Evolutionary conservation across 2,888 invertebrate species (phyloP), one percentile per base, ranked within the genome.

Genomic region (Ischnura elegans): DNA sequence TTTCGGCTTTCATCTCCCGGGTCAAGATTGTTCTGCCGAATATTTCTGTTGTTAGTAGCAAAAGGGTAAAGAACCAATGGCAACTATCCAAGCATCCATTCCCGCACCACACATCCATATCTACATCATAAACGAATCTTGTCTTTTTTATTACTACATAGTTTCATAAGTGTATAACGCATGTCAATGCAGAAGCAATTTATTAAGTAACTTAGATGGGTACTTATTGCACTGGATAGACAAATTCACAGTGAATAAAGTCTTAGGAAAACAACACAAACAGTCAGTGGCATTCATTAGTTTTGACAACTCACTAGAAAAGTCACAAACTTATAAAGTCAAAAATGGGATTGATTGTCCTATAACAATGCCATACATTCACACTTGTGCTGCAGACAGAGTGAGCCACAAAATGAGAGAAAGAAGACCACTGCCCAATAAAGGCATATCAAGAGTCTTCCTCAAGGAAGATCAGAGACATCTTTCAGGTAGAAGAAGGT

Each of bases 161-260:
- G 36, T 13, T 5, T 76, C 10, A 76, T 76, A 13, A 10, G 36
- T 36, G 29, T 13, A 86, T 25, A 86, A 46, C 6, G 46, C 0
- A 45, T n/a, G 25, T 45, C 21, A 46, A 86, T 66, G 90, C 45
- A 90, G 21, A 61, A 61, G 61, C 90, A 90, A 90, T 90, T 90
- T 90, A 90, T 90, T 90, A 25, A 13, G 51, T 90, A 55, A 42
- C 10, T 66, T 66, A 43, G 90, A 43, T 43, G 45, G 66, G 76
- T 90, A 61, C 10, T 90, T 90, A 90, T 90, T 90, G 90, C 90
- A 90, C 90, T 66, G 61, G 90, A 61, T 43, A 61, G 66, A 86
- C 45, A 86, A 46, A 45, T 45, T 43, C 46, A 42, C 43, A 43
- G 55, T 61, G 61, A 90, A 66, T 42, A 25, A 66, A 90, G 42